Conservation (phyloP, 2,113 vertebrate genomes). For the Apeltes quadracus region DNA sequence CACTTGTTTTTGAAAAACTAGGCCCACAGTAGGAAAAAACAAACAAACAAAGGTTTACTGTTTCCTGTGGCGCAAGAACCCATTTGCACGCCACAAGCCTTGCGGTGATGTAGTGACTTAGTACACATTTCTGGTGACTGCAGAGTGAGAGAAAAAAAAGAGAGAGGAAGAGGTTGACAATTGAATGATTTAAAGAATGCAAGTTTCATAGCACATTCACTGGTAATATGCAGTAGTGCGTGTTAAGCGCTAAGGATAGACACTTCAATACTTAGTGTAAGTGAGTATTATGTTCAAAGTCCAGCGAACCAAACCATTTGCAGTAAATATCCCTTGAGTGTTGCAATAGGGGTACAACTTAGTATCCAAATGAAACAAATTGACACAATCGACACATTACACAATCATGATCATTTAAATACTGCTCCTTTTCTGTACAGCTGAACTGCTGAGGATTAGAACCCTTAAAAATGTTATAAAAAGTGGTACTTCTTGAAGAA, state of each 20-base stretch:
- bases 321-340: constrained; percentile 10
- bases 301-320: constrained; percentile 31
- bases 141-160: not conserved
- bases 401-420: not conserved
- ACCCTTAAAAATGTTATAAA: not conserved
- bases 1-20: not conserved
- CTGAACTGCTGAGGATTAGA: not conserved
- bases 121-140: constrained; percentile 9
- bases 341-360: not conserved
- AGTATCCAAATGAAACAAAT: not conserved
- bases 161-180: not conserved
- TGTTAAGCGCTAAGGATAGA: not conserved
- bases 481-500: not conserved
- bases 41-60: not conserved
- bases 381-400: no score
- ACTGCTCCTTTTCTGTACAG: not conserved
- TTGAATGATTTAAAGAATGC: constrained; percentile 23
- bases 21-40: not conserved
- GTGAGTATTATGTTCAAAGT: constrained; percentile 15
- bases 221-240: not conserved
- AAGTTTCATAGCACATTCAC: constrained; percentile 17
- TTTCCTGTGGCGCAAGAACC: not conserved
- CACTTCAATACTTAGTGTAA: not conserved
- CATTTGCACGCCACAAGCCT: not conserved
- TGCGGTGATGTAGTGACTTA: not conserved